Evolutionary conservation across 2,888 invertebrate genomes (phyloP).

Genomic region (Scaptomyza caliginosa): DNA sequence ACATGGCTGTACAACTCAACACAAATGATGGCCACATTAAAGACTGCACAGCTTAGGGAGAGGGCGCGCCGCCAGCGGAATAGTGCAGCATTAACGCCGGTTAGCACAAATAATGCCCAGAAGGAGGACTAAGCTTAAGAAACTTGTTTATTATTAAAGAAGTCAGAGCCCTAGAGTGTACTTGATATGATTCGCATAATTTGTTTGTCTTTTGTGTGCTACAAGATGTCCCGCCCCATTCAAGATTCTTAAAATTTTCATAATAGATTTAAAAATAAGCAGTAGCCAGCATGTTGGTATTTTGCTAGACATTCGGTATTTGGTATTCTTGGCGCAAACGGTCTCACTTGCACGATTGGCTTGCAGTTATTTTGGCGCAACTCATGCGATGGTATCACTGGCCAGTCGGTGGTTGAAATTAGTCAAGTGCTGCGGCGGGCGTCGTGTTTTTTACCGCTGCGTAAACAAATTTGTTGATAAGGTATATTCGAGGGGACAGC

Average conservation of each 20-base stretch:
- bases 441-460: constrained; percentile 44
- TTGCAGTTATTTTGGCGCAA: constrained; percentile 4
- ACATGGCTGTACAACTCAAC: constrained; percentile 96
- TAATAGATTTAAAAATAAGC: constrained; percentile 2
- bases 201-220: constrained; percentile 10
- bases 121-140: constrained; percentile 46
- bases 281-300: constrained; percentile 20
- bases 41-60: constrained; percentile 91
- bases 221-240: constrained; percentile 1
- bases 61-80: constrained; percentile 86
- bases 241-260: neutral
- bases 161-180: constrained; percentile 4
- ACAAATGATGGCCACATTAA: constrained; percentile 93
- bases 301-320: constrained; percentile 1
- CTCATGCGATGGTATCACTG: constrained; percentile 31
- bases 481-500: constrained; percentile 22
- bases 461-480: constrained; percentile 69
- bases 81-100: neutral
- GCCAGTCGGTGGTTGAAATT: constrained; percentile 55
- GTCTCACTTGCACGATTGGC: constrained; percentile 1
- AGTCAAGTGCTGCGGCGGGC: constrained; percentile 50
- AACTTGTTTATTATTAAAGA: constrained; percentile 1
- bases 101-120: neutral
- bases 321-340: constrained; percentile 14
- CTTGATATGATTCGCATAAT: constrained; percentile 7